Evolutionary conservation across 2,888 invertebrate species (phyloP).

Genomic region (Sphecodes monilicornis): DNA sequence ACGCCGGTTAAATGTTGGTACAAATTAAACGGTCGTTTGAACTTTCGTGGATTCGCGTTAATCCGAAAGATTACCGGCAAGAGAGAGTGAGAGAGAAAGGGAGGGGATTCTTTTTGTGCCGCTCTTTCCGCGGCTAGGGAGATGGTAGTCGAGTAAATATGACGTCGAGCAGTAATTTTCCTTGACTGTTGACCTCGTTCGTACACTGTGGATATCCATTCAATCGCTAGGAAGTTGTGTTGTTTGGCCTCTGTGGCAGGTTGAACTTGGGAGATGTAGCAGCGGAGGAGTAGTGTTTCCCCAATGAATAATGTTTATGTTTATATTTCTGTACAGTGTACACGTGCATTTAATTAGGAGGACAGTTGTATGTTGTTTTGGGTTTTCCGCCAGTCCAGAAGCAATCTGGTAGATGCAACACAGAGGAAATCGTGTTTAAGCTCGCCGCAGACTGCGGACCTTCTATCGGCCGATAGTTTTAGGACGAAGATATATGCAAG

Average conservation of each 20-base stretch:
- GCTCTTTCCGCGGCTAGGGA: neutral
- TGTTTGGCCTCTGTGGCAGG: neutral
- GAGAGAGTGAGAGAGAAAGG: too few species aligned
- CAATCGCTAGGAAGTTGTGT: neutral
- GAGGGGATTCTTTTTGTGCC: neutral
- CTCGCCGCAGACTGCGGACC: too few species aligned
- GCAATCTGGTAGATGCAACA: neutral
- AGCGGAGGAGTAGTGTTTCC: neutral
- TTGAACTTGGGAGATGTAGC: neutral
- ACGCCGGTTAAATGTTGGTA: neutral
- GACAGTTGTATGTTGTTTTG: neutral
- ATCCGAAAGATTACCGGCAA: neutral
- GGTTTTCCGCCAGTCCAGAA: neutral
- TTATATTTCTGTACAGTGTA: neutral
- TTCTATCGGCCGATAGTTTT: too few species aligned
- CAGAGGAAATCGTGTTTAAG: too few species aligned
- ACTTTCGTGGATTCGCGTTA: neutral
- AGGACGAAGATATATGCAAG: too few species aligned
- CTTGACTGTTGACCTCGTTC: neutral
- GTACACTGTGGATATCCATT: neutral
- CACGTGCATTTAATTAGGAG: neutral
- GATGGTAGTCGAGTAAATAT: neutral
- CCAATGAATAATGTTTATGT: neutral
- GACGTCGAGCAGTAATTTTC: neutral
- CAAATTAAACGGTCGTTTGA: conserved; percentile 16